phyloP scores from a whole-genome alignment of 2,888 invertebrate species.

The Hemithea aestivaria region DNA sequence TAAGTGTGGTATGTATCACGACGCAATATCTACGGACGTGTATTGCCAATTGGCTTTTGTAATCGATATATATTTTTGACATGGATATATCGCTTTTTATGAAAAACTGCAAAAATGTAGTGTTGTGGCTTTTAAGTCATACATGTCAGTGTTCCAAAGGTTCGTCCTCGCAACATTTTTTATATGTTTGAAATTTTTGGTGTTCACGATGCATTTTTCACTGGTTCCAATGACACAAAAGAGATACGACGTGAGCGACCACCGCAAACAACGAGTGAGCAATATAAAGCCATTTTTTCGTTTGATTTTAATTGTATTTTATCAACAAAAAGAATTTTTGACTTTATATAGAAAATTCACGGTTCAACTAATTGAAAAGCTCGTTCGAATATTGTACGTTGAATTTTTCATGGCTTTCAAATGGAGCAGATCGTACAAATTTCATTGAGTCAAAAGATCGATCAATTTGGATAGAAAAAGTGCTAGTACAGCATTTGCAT shows the following conservation, averaged over 20 bases:
- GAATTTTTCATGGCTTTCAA: constrained; percentile 5
- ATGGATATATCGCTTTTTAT: too few species aligned
- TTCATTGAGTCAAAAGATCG: constrained; percentile 1
- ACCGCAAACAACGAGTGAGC: constrained; percentile 15
- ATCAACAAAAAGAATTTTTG: neutral
- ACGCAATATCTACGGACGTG: constrained; percentile 23
- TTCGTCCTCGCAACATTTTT: neutral
- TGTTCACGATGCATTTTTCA: constrained; percentile 10
- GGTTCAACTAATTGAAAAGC: neutral
- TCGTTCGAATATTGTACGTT: neutral
- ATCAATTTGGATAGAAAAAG: constrained; percentile 10
- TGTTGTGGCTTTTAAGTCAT: too few species aligned
- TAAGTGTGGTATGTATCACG: constrained; percentile 28
- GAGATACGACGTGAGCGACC: constrained; percentile 6
- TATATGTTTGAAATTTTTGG: neutral
- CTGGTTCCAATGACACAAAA: constrained; percentile 12
- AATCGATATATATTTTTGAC: too few species aligned
- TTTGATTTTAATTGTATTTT: constrained; percentile 3
- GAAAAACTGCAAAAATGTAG: too few species aligned
- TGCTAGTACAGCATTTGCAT: constrained; percentile 14
- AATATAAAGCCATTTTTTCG: constrained; percentile 5
- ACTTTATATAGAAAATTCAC: neutral
- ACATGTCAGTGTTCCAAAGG: neutral
- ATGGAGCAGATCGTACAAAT: constrained; percentile 3
- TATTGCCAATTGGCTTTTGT: constrained; percentile 29